phyloP scores from a whole-genome alignment of 1,140 invertebrate species.

The Calephelis virginiensis region DNA sequence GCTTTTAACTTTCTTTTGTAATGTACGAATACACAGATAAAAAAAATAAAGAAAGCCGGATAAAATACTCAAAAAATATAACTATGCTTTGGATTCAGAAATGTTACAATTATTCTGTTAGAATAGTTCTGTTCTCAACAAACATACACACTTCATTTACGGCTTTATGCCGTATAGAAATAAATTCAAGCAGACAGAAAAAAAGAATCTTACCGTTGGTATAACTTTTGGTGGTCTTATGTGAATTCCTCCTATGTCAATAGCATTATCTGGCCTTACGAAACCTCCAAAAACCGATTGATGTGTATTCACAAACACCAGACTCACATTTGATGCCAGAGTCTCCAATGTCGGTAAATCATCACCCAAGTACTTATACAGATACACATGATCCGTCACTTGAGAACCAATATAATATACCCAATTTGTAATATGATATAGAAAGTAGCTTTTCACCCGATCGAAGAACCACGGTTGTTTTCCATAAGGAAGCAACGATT shows the following conservation, averaged over 20 bases:
- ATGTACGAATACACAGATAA: no score
- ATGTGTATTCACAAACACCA: constrained; percentile 82
- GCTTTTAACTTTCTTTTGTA: no score
- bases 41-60: no score
- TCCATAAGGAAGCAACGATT: constrained; percentile 69
- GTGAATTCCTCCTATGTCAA: constrained; percentile 81
- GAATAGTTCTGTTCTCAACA: no score
- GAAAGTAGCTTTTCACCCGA: constrained; percentile 77
- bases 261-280: constrained; percentile 77
- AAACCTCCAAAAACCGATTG: constrained; percentile 73
- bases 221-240: constrained; percentile 63
- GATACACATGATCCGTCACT: constrained; percentile 75
- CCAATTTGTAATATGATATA: constrained; percentile 72
- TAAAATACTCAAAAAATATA: no score
- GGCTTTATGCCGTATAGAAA: no score
- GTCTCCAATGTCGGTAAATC: constrained; percentile 77
- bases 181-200: no score
- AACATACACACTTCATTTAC: no score
- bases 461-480: constrained; percentile 79
- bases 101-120: no score
- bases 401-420: constrained; percentile 73
- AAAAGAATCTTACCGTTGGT: constrained; percentile 60
- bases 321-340: constrained; percentile 77
- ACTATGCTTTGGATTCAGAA: no score
- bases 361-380: constrained; percentile 79